Base-by-base conservation (phyloP, 2,888 invertebrate genomes). In the Rotaria magnacalcarata region DNA sequence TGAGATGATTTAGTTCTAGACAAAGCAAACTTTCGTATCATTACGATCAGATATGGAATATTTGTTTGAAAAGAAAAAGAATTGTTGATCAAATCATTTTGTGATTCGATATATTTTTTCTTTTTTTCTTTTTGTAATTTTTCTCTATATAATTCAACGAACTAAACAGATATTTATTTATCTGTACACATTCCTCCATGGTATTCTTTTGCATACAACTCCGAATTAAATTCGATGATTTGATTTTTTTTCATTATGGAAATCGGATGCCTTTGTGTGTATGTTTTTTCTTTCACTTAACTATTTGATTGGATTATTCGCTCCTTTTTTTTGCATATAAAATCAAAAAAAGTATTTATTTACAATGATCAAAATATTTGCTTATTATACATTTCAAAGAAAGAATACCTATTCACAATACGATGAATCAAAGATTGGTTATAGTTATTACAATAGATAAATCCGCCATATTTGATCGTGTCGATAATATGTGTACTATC, bases 231-330 rank as follows among this genome's bases (percentile, higher is more conserved):
- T 60, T 60, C 60, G 60, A 60, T n/a, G 27, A 60, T 27, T 60
- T 60, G 14, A 27, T 27, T 60, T 60, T 52, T 60, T 60, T 60
- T 7, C 60, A 60, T 60, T n/a, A 60, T 27, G 60, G 60, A 60
- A 60, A 60, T 60, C n/a, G 60, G 27, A 60, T 60, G 60, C 60
- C 27, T 60, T 60, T 60, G 60, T 60, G 60, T 60, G 60, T 60
- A 60, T 60, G 58, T 11, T 60, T 60, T 24, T 56, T 56, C 56
- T 56, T 27, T 11, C 10, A 27, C 8, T n/a, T n/a, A n/a, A 27
- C 60, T 60, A 60, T 60, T 60, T 60, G 60, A 60, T 60, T 60
- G 60, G 27, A 27, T 60, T 60, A 60, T 60, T 60, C n/a, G n/a
- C 27, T 7, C 19, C 10, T 52, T 52, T 52, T 52, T 60, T 60